These are phyloP conservation scores for Mobula birostris DNA, from an alignment of 2,113 vertebrate species.

Conservation along the genomic window DNA sequence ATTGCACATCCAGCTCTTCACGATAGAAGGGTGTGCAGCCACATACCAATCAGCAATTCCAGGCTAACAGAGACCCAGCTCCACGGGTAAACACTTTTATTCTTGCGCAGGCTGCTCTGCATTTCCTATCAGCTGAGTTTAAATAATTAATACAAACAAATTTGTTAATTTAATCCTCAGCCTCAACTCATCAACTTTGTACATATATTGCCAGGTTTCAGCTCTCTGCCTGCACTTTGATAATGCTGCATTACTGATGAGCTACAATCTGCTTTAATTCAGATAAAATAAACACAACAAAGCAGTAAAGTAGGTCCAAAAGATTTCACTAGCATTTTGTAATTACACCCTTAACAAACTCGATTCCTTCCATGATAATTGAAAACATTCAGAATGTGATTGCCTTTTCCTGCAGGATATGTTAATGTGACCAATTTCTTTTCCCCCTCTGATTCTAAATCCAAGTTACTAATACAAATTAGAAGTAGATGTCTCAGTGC, in stretches of 20 bases:
- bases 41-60: background rate
- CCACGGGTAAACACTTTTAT: background rate
- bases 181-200: background rate
- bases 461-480: background rate
- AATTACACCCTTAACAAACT: slow-evolving; percentile 23
- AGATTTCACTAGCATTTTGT: slow-evolving; percentile 21
- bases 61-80: background rate
- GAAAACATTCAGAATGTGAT: background rate
- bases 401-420: background rate
- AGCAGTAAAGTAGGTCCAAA: background rate
- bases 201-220: background rate
- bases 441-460: background rate
- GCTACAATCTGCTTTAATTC: slow-evolving; percentile 2
- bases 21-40: background rate
- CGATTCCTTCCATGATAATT: slow-evolving; percentile 12
- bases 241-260: background rate
- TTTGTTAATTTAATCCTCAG: slow-evolving; percentile 5
- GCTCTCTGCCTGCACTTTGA: background rate
- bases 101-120: background rate
- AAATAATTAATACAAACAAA: slow-evolving; percentile 13
- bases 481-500: background rate
- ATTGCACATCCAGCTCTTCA: background rate
- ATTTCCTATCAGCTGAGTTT: background rate
- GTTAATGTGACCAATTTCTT: background rate
- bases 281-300: slow-evolving; percentile 27